These are phyloP conservation scores for Coracias cyanogaster DNA, from an alignment of 2,797 vertebrate genomes.

Conservation along the genomic window DNA sequence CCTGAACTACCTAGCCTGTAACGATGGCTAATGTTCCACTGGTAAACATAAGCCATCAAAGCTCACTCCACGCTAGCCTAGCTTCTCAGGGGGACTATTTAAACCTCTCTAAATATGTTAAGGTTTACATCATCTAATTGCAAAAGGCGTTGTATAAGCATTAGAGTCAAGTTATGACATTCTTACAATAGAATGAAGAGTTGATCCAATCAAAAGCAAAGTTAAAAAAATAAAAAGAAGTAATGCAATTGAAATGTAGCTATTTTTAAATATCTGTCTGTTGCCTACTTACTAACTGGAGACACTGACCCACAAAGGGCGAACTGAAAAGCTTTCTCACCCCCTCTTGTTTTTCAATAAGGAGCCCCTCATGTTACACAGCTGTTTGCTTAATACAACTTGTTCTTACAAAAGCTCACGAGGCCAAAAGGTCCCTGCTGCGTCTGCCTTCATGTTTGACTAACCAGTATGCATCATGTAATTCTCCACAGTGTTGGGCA, in stretches of 20 bases:
- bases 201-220: constrained; percentile 25
- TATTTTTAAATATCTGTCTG: constrained; percentile 29
- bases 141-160: constrained; percentile 66
- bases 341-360: constrained; percentile 27
- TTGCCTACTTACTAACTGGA: not conserved
- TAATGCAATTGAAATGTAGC: constrained; percentile 45
- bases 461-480: constrained; percentile 46
- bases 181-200: constrained; percentile 42
- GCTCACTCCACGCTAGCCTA: not conserved
- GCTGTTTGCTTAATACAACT: constrained; percentile 63
- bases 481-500: constrained; percentile 42
- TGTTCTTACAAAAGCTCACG: constrained; percentile 39
- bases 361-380: constrained; percentile 44
- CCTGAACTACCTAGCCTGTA: not conserved
- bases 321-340: constrained; percentile 45
- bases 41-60: constrained; percentile 49
- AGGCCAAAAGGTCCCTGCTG: constrained; percentile 50
- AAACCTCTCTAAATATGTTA: constrained; percentile 11
- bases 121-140: constrained; percentile 66
- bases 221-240: not conserved
- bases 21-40: not conserved
- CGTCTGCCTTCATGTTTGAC: constrained; percentile 35
- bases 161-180: constrained; percentile 47
- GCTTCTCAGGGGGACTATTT: constrained; percentile 41
- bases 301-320: not conserved